phyloP scores from a whole-genome alignment of 2,888 invertebrate species.

The Candidula unifasciata region DNA sequence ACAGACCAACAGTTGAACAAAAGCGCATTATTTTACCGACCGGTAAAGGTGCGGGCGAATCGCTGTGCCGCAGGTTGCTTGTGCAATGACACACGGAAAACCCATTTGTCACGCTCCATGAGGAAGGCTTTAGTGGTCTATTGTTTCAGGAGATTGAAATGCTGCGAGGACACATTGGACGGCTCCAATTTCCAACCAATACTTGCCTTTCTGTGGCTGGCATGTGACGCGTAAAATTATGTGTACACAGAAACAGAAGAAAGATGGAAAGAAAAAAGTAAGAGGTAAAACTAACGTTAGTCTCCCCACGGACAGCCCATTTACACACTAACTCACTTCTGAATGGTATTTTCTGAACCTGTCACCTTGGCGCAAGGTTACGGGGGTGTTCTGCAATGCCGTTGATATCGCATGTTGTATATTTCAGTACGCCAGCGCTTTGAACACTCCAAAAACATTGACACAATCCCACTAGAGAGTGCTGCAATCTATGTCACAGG shows the following conservation, averaged over 20 bases:
- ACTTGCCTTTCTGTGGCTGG: background rate
- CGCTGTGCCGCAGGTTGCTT: background rate
- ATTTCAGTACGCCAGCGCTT: too few species aligned
- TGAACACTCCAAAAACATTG: too few species aligned
- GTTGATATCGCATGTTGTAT: too few species aligned
- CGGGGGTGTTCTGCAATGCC: too few species aligned
- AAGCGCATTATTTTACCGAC: background rate
- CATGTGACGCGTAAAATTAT: background rate
- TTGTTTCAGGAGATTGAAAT: background rate
- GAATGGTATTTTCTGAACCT: too few species aligned
- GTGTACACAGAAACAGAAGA: background rate
- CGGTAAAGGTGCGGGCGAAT: background rate
- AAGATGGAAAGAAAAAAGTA: background rate
- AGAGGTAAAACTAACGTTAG: too few species aligned
- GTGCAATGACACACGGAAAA: background rate
- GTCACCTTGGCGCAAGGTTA: too few species aligned
- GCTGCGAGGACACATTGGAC: background rate
- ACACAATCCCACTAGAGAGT: too few species aligned
- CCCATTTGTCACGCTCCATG: constrained; percentile 5
- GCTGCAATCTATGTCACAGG: too few species aligned
- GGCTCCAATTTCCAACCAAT: background rate
- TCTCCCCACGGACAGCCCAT: too few species aligned
- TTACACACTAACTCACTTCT: too few species aligned
- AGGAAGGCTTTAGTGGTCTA: background rate
- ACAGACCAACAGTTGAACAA: background rate